Conservation (phyloP, 2,797 vertebrate species). For the Nyctalus aviator region DNA sequence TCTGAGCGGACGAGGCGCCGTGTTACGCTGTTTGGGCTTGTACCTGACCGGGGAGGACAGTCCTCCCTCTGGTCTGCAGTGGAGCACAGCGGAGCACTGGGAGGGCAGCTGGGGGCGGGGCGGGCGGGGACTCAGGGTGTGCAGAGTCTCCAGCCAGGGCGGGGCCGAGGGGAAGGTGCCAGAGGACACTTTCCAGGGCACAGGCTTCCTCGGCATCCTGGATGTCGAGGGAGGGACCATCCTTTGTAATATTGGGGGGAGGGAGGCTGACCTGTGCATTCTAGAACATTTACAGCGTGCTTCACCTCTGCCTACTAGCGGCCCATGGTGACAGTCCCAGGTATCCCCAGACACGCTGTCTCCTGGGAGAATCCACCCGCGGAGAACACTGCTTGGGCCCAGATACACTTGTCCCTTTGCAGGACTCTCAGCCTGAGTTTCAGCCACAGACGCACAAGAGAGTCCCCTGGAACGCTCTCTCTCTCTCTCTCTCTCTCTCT, state of each 20-base stretch:
- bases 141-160: neutral
- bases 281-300: neutral
- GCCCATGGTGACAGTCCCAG: neutral
- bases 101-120: neutral
- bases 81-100: neutral
- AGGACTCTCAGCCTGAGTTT: neutral
- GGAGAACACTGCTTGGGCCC: neutral
- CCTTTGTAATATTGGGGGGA: neutral
- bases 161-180: neutral
- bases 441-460: neutral
- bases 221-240: neutral
- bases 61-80: rapidly evolving
- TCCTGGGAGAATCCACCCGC: neutral
- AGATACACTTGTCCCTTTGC: neutral
- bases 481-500: too few relatives aligned
- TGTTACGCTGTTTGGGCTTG: neutral
- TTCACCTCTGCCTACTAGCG: neutral
- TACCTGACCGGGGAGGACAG: neutral
- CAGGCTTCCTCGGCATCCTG: neutral
- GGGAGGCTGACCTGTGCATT: neutral
- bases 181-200: neutral
- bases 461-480: neutral
- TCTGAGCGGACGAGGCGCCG: neutral
- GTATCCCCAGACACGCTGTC: neutral
- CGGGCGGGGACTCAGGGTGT: neutral